Conservation (phyloP, 2,797 vertebrate genomes). For the Notoglanidium macrostoma region DNA sequence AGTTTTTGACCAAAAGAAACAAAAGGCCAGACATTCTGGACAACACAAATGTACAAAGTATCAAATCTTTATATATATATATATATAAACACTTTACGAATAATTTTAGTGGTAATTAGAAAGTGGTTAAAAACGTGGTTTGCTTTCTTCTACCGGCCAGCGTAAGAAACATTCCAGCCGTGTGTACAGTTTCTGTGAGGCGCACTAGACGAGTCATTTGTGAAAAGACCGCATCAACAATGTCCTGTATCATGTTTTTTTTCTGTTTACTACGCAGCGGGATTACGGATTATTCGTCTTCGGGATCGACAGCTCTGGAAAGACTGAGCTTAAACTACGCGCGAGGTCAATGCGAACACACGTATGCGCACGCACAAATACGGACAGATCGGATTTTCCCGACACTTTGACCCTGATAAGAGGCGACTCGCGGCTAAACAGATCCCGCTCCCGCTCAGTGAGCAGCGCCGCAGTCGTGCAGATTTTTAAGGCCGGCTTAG, state of each 20-base stretch:
- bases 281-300: background rate
- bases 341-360: conserved; percentile 48
- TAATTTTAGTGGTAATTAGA: too few species aligned
- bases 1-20: too few species aligned
- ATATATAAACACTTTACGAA: too few species aligned
- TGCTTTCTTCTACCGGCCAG: background rate
- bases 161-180: background rate
- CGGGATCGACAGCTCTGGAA: background rate
- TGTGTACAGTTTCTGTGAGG: background rate
- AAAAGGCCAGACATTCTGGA: too few species aligned
- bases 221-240: background rate
- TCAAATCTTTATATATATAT: too few species aligned
- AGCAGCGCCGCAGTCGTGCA: conserved; percentile 73
- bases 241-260: background rate
- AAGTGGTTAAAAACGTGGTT: background rate
- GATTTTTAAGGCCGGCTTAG: conserved; percentile 69
- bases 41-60: too few species aligned
- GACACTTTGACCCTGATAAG: conserved; percentile 62
- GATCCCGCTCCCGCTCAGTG: conserved; percentile 70
- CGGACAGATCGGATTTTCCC: conserved; percentile 52
- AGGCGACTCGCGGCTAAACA: conserved; percentile 61
- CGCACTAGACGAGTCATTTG: background rate
- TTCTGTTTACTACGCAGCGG: background rate
- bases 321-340: background rate
- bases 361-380: conserved; percentile 38